phyloP scores from a whole-genome alignment of 2,797 vertebrate species.

The Oreochromis grahami region DNA sequence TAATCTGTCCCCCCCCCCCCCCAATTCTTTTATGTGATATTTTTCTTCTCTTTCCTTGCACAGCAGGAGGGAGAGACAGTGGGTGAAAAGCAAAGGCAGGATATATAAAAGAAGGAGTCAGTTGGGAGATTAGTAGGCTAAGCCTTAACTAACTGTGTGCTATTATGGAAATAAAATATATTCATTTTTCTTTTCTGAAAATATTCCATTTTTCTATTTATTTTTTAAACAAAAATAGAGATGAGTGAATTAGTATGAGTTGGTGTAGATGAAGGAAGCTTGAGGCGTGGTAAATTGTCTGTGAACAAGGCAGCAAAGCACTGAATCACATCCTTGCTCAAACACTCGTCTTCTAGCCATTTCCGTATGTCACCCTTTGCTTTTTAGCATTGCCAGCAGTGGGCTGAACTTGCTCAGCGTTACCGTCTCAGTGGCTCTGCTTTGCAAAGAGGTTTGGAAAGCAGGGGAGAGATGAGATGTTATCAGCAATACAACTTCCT shows the following conservation, averaged over 20 bases:
- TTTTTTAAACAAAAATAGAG: not conserved
- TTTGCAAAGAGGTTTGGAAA: constrained; percentile 20
- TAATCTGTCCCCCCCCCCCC: not conserved
- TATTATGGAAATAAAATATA: not conserved
- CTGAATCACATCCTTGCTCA: constrained; percentile 14
- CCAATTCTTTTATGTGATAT: not conserved
- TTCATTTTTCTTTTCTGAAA: not conserved
- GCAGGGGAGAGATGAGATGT: not conserved
- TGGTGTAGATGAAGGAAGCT: not conserved
- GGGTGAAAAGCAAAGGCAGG: not conserved
- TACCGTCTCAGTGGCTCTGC: constrained; percentile 14
- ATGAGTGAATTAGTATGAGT: not conserved
- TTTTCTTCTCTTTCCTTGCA: not conserved
- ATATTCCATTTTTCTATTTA: not conserved
- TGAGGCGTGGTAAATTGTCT: not conserved
- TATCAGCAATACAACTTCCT: constrained; percentile 31
- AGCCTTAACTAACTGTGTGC: not conserved
- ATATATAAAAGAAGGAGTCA: not conserved
- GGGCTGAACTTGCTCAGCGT: not conserved
- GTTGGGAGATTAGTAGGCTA: not conserved
- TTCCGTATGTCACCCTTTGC: constrained; percentile 16
- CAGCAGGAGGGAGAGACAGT: not conserved
- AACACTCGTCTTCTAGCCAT: constrained; percentile 13
- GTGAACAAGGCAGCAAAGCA: not conserved
- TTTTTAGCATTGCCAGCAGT: constrained; percentile 23